Evolutionary conservation across 2,113 vertebrate genomes (phyloP).

Genomic region (zebrafish (Danio rerio)): DNA sequence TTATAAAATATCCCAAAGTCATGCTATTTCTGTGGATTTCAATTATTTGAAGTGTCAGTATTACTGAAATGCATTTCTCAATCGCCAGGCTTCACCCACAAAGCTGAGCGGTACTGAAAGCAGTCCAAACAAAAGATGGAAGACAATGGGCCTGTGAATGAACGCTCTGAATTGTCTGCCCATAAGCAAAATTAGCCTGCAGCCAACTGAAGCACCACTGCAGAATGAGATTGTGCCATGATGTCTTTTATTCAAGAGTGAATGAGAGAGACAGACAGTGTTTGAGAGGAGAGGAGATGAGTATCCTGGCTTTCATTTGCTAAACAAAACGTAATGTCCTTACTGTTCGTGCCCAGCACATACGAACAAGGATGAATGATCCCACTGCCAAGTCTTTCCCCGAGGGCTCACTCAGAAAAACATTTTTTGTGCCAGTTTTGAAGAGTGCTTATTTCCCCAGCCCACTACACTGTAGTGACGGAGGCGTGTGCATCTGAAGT

Average conservation of each 20-base stretch:
- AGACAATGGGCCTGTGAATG: slow-evolving; percentile 54
- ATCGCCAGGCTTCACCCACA: not conserved
- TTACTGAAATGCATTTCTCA: not conserved
- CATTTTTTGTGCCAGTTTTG: slow-evolving; percentile 50
- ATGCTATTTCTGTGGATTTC: not conserved
- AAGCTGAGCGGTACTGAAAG: not conserved
- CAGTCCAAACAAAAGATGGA: slow-evolving; percentile 37
- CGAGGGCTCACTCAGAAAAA: slow-evolving; percentile 52
- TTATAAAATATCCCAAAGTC: not conserved
- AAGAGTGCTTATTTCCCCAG: slow-evolving; percentile 49
- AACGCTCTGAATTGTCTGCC: slow-evolving; percentile 33
- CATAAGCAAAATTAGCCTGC: slow-evolving; percentile 54
- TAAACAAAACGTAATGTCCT: slow-evolving; percentile 66
- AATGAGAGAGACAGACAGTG: slow-evolving; percentile 37
- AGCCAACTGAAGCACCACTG: slow-evolving; percentile 60
- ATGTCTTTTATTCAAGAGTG: not conserved
- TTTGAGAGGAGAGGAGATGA: slow-evolving; percentile 49
- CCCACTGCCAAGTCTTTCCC: slow-evolving; percentile 65
- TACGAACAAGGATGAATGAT: slow-evolving; percentile 71
- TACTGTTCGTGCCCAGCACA: slow-evolving; percentile 63
- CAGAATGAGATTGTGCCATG: slow-evolving; percentile 54
- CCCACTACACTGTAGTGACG: slow-evolving; percentile 46
- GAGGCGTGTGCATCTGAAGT: slow-evolving; percentile 52
- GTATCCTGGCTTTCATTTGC: slow-evolving; percentile 27
- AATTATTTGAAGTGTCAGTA: not conserved